Conservation (phyloP, 2,113 vertebrate species). For the Perognathus longimembris region DNA sequence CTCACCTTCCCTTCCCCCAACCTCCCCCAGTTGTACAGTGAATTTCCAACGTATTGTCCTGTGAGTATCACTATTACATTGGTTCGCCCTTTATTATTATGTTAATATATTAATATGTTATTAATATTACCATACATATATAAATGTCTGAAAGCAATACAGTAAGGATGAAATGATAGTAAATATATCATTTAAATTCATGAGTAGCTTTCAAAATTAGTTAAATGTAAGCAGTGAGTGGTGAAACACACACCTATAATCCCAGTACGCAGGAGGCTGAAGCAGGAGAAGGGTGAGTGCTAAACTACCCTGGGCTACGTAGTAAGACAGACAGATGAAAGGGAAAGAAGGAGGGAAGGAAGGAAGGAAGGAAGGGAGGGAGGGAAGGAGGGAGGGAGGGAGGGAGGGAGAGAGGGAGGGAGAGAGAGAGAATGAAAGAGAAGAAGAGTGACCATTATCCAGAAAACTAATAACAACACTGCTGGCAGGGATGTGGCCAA, state of each 20-base stretch:
- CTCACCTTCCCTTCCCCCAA: too few relatives aligned
- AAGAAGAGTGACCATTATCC: too few relatives aligned
- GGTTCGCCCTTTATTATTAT: too few relatives aligned
- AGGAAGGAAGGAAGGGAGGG: neutral
- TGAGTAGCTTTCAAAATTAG: conserved; percentile 20
- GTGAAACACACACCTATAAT: neutral
- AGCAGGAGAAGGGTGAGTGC: neutral
- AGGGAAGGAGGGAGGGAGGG: neutral
- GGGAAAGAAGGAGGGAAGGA: neutral
- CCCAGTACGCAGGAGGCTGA: neutral
- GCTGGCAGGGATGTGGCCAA: too few relatives aligned
- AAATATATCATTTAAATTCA: neutral
- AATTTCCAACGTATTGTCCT: too few relatives aligned
- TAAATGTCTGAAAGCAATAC: conserved; percentile 25
- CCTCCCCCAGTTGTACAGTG: too few relatives aligned
- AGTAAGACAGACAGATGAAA: neutral
- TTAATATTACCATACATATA: neutral
- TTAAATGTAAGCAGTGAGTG: neutral
- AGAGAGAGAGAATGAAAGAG: neutral
- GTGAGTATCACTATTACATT: too few relatives aligned
- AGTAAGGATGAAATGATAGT: neutral
- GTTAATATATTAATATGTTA: too few relatives aligned
- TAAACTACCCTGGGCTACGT: neutral
- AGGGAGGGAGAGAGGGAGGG: neutral
- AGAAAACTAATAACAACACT: too few relatives aligned